Base-by-base conservation (phyloP, 2,113 vertebrate species). In the Corythoichthys intestinalis region DNA sequence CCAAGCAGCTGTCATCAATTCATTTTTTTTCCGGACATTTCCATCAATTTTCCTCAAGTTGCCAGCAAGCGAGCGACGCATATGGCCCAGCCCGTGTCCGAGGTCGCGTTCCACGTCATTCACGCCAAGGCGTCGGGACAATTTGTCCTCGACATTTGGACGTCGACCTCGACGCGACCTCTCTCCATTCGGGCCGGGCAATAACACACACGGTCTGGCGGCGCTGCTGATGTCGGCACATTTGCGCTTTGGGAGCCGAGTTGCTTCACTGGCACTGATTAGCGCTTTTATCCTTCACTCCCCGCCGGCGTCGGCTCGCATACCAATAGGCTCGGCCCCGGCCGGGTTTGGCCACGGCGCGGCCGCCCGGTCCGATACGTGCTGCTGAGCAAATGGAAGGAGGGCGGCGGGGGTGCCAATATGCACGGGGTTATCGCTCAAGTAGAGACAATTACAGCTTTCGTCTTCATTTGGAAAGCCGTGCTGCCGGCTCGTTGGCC, bases 141-240 rank as follows among this genome's bases (percentile, higher is more conserved):
- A 34, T 63, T 47, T 47, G 61, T 63, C 44, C 41, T 46, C 9
- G 1, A 62, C 60, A 46, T 62, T 62, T 44, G 39, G 60, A 48
- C 61, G 13, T 6, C 20, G 61, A 63, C 61, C 61, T 63, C 61
- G 11, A 41, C 28, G 41, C 44, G 44, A 63, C 61, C 44, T 47
- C n/a, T 47, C 14, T 48, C 35, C 13, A 49, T 34, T 65, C 28
- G 1, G 7, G 15, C 34, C 17, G 14, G 47, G 47, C 48, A 50
- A 35, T 38, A 12, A 39, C 65, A 17, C 50, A 64, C 76, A 80
- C 62, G 65, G 77, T 74, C 74, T 83, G 64, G 58, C 74, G 75
- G 69, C 75, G 78, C 78, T 89, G 89, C 89, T 88, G 86, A 89
- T 85, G 87, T 81, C 84, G 85, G 87, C 89, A 90, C 86, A 89